Base-by-base conservation (phyloP, 2,113 vertebrate genomes). In the Spheniscus mendiculus region DNA sequence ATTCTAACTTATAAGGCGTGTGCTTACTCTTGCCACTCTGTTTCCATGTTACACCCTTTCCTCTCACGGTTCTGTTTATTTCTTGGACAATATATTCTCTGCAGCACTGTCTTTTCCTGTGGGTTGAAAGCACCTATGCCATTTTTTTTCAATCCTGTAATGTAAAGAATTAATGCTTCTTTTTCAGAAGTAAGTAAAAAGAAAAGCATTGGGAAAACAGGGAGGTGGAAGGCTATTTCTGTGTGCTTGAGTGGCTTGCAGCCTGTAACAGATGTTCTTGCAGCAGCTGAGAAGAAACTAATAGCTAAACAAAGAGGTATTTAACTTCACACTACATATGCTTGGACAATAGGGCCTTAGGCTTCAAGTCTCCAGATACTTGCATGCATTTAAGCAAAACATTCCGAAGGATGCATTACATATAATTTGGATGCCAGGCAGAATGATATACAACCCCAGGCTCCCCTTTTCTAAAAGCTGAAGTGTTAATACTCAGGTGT, bases 271-370 rank as follows among this genome's bases (percentile, higher is more conserved):
- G 93, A 96, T 93, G 87, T 93, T 93, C 66, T 87, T 91, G 82
- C 34, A 95, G 78, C 93, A 95, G 89, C 93, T 95, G 93, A 95
- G 83, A 93, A 95, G 77, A 91, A 94, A 95, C 30, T 74, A 89
- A 95, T 42, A 93, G 53, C 94, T 94, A 87, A 87, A 91, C 91
- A 96, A 96, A 93, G 93, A 85, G 50, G 71, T 72, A 96, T 96
- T 92, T 95, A 92, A 93, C 92, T 84, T 87, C 65, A 61, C 32
- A 58, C 17, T 82, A 38, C 53, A 79, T 69, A 18, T 85, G 82
- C 59, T 85, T 79, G 73, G 87, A 96, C 91, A 96, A 91, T 85
- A 93, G 77, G 53, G 40, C 77, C 27, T 87, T 85, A 82, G 81
- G 95, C 58, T 89, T 93, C 78, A 34, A 29, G 49, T 72, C 73